These are phyloP conservation scores for Riparia riparia DNA, from an alignment of 2,113 vertebrate genomes.

Conservation along the genomic window DNA sequence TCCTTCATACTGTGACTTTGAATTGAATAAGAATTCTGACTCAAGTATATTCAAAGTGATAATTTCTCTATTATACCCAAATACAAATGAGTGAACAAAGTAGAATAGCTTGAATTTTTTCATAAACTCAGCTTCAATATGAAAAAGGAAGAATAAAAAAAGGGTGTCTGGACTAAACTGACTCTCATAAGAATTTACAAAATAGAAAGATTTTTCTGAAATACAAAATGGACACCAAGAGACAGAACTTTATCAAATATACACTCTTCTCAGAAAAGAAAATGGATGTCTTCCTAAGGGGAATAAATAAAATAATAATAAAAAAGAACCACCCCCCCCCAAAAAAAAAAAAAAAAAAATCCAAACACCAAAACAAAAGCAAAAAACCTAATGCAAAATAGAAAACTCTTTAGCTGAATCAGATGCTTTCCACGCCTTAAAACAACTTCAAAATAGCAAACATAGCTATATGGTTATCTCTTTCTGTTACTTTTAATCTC, in stretches of 20 bases:
- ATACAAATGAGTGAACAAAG: not conserved
- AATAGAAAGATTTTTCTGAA: not conserved
- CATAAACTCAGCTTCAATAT: not conserved
- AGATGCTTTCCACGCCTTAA: not conserved
- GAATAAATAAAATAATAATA: not conserved
- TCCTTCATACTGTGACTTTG: not conserved
- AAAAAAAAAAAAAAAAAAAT: too few species aligned
- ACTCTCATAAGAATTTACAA: not conserved
- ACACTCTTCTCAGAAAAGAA: not conserved
- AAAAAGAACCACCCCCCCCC: too few species aligned
- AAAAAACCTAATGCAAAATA: not conserved
- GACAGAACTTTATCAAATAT: not conserved
- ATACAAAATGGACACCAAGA: not conserved
- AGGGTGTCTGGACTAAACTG: not conserved
- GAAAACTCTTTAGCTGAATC: not conserved
- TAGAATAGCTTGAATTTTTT: not conserved
- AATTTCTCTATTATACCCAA: not conserved
- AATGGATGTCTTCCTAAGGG: not conserved
- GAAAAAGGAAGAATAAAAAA: not conserved
- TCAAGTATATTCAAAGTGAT: not conserved
- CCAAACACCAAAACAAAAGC: not conserved
- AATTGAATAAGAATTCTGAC: not conserved
- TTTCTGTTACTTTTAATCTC: not conserved
- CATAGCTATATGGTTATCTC: not conserved
- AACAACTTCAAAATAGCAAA: not conserved